Evolutionary conservation across 1,140 invertebrate genomes (phyloP).

Genomic region (Venturia canescens): DNA sequence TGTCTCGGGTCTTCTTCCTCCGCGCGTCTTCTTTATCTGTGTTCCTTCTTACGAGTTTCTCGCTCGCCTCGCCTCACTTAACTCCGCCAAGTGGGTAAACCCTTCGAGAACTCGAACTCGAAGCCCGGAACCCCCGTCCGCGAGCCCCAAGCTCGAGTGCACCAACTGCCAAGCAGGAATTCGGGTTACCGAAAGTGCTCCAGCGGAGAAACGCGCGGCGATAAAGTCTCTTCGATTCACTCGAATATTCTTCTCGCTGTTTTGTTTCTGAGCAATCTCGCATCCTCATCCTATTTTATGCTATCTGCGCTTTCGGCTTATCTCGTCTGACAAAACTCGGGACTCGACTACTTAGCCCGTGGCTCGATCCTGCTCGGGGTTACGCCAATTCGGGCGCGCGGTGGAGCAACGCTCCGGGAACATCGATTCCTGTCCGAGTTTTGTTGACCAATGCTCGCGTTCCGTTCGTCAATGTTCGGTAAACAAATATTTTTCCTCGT

Average conservation of each 20-base stretch:
- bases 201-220: background rate
- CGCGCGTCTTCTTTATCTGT: background rate
- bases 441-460: too few relatives aligned
- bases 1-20: background rate
- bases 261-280: background rate
- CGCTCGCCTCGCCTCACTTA: constrained; percentile 35
- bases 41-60: background rate
- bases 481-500: too few relatives aligned
- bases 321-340: background rate
- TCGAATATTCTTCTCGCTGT: constrained; percentile 3
- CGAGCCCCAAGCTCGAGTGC: constrained; percentile 14
- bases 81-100: constrained; percentile 38
- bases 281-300: background rate
- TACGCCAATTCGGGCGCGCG: too few relatives aligned
- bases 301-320: background rate
- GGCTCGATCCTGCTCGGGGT: too few relatives aligned
- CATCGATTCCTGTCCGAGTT: too few relatives aligned
- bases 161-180: constrained; percentile 33
- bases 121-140: background rate
- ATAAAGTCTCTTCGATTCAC: constrained; percentile 29
- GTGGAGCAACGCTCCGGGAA: too few relatives aligned
- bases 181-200: background rate
- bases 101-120: constrained; percentile 22
- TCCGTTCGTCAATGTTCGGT: too few relatives aligned
- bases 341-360: too few relatives aligned